phyloP scores from a whole-genome alignment of 2,113 vertebrate species.

The Charadrius vociferus region DNA sequence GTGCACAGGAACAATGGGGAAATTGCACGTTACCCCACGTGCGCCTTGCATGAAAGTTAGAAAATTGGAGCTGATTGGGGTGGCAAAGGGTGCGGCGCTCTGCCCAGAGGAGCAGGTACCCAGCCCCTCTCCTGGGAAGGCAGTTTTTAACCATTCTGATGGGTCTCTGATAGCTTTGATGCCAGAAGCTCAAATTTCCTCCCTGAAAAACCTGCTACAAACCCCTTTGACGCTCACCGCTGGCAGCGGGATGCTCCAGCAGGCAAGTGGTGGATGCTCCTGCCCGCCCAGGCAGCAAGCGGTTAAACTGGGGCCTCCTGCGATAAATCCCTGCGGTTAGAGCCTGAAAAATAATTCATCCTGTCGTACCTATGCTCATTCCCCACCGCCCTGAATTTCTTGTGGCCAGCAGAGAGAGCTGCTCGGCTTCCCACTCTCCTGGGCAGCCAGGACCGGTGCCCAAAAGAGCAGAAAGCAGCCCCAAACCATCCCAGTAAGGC shows the following conservation, averaged over 20 bases:
- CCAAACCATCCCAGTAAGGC: not conserved
- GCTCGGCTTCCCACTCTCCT: not conserved
- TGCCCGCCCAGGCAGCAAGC: not conserved
- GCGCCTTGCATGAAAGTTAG: rapidly evolving
- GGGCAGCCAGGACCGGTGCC: not conserved
- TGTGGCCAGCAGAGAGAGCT: slow-evolving; percentile 17
- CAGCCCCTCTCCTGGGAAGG: not conserved
- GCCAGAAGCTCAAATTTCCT: not conserved
- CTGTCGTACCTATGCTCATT: not conserved
- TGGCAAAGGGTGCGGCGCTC: not conserved
- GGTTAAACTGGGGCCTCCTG: not conserved
- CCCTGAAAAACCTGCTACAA: not conserved
- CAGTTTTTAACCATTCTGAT: not conserved
- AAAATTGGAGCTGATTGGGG: not conserved
- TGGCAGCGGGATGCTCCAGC: not conserved
- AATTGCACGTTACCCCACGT: rapidly evolving
- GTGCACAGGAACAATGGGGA: not conserved
- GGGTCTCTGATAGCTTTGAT: not conserved
- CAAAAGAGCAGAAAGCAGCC: not conserved
- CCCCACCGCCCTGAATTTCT: not conserved
- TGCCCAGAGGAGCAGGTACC: not conserved
- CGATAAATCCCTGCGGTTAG: not conserved
- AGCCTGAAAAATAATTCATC: not conserved
- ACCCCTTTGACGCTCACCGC: not conserved
- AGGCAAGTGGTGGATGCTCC: not conserved